Conservation (phyloP, 2,113 vertebrate genomes). For the Neopipo cinnamomea region DNA sequence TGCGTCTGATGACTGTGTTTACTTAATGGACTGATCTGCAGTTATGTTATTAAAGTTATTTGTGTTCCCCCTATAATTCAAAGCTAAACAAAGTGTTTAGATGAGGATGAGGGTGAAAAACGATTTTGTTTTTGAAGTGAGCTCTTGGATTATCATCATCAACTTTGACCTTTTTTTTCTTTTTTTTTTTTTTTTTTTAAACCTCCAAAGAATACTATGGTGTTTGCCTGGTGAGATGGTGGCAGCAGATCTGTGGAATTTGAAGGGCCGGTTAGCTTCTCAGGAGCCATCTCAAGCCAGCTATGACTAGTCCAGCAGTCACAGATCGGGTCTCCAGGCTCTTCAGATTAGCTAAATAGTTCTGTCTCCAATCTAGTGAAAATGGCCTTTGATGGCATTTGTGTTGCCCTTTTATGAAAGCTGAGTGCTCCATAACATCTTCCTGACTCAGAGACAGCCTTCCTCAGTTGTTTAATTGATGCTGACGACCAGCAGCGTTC, state of each 20-base stretch:
- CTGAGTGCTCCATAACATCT: neutral
- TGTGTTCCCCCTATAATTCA: neutral
- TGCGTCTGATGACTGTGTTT: neutral
- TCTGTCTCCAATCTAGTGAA: neutral
- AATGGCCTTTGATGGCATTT: neutral
- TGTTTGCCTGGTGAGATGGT: neutral
- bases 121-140: neutral
- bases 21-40: neutral
- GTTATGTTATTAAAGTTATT: neutral
- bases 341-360: neutral
- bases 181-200: neutral
- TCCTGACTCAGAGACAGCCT: neutral
- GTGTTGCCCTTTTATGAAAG: neutral
- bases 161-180: neutral
- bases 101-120: neutral
- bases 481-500: neutral
- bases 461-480: neutral
- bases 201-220: rapidly evolving
- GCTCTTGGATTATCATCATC: neutral
- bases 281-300: neutral
- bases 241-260: neutral
- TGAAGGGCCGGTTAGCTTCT: neutral
- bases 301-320: neutral
- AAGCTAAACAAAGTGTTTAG: neutral
- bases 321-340: rapidly evolving